Conservation (phyloP, 2,888 invertebrate genomes). For the Coecobrya sp. region DNA sequence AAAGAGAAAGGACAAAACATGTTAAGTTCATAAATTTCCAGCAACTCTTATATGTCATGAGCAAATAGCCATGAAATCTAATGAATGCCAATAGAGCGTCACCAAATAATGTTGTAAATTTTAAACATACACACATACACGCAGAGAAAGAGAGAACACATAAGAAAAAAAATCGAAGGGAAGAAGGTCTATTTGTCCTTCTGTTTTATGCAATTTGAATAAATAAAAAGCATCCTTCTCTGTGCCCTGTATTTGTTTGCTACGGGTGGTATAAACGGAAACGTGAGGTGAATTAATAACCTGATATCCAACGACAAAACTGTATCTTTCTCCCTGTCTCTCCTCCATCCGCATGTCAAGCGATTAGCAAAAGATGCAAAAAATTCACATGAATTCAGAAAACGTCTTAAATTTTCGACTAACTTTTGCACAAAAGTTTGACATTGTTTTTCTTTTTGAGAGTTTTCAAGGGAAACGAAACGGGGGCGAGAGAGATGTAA, state of each 20-base stretch:
- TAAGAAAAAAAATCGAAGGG: slow-evolving; percentile 1
- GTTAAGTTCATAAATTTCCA: slow-evolving; percentile 67
- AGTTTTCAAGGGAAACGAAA: background rate
- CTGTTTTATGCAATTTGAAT: slow-evolving; percentile 34
- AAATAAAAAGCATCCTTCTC: slow-evolving; percentile 15
- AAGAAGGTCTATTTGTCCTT: slow-evolving; percentile 7
- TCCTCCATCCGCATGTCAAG: background rate
- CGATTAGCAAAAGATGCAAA: slow-evolving; percentile 42
- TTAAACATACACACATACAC: slow-evolving; percentile 41
- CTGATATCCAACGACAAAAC: background rate
- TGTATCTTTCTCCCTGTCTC: background rate
- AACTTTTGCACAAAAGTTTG: background rate
- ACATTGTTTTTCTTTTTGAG: background rate
- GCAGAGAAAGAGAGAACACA: background rate
- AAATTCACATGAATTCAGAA: background rate
- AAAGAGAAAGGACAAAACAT: slow-evolving; percentile 44
- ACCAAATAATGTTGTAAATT: slow-evolving; percentile 63
- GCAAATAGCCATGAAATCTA: slow-evolving; percentile 68
- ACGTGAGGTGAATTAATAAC: slow-evolving; percentile 52
- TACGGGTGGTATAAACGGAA: background rate
- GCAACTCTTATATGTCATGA: slow-evolving; percentile 72
- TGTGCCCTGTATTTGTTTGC: background rate
- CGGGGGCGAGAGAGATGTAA: background rate
- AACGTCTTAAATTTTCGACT: background rate
- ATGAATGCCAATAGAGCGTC: slow-evolving; percentile 75